Percentiles rank a stretch among this genome's conserved stretches.
These are phyloP conservation scores for Sthenelais limicola DNA, from an alignment of 2,888 invertebrate genomes.

Conservation along the genomic window DNA sequence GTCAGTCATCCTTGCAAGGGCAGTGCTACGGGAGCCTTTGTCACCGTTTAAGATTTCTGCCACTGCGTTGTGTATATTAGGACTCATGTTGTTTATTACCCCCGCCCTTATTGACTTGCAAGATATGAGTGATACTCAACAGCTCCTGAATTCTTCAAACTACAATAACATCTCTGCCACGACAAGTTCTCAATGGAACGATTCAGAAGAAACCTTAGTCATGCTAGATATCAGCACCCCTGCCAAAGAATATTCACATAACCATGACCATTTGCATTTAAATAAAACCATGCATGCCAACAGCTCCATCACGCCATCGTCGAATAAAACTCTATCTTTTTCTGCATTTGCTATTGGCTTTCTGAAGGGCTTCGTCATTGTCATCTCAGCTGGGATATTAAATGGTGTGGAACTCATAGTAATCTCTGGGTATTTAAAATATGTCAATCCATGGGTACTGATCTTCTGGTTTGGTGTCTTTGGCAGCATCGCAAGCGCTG, in stretches of 20 bases:
- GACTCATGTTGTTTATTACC: background rate
- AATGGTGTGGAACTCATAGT: conserved; percentile 17
- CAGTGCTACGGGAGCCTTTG: background rate
- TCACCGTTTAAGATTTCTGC: background rate
- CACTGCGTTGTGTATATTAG: background rate
- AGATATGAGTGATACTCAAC: too few species aligned
- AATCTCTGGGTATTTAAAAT: background rate
- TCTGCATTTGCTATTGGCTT: too few species aligned
- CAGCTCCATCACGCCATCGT: too few species aligned
- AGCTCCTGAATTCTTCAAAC: too few species aligned
- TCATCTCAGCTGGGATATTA: conserved; percentile 5
- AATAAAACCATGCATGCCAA: too few species aligned
- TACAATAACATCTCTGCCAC: too few species aligned
- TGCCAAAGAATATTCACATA: too few species aligned
- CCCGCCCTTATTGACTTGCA: conserved; percentile 22
- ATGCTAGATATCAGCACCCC: too few species aligned
- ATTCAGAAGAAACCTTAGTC: too few species aligned
- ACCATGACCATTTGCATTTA: too few species aligned
- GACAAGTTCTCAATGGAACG: too few species aligned
- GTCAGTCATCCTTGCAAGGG: background rate
- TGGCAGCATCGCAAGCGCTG: background rate
- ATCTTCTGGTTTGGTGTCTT: conserved; percentile 30
- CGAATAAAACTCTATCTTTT: too few species aligned
- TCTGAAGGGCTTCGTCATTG: conserved; percentile 13
- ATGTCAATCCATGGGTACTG: background rate